These are phyloP conservation scores for Hydrotaea diabolus DNA, from an alignment of 2,888 invertebrate genomes.

Conservation along the genomic window DNA sequence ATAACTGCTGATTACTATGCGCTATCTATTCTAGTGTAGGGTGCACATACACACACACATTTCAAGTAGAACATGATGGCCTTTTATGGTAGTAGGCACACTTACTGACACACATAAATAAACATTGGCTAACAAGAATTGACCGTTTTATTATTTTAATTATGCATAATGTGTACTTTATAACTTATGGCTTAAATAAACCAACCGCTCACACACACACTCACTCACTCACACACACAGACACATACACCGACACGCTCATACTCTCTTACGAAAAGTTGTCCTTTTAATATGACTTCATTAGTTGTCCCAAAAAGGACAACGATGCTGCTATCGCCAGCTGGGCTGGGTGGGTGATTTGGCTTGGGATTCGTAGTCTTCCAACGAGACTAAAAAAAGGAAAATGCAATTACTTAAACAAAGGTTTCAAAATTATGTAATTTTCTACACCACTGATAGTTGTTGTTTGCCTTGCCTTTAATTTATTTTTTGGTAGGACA, in stretches of 20 bases:
- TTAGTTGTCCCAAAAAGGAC: slow-evolving; percentile 18
- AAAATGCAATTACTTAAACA: slow-evolving; percentile 31
- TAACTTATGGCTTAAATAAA: slow-evolving; percentile 69
- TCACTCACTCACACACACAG: slow-evolving; percentile 36
- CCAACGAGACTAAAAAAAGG: not conserved
- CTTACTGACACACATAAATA: slow-evolving; percentile 13
- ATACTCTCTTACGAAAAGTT: not conserved
- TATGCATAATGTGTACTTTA: slow-evolving; percentile 78
- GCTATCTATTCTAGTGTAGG: not conserved
- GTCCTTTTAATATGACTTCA: not conserved
- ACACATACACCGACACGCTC: not conserved
- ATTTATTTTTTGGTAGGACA: not conserved
- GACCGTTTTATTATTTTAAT: slow-evolving; percentile 77
- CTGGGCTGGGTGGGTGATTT: not conserved
- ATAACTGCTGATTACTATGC: too few species aligned
- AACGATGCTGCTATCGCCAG: not conserved
- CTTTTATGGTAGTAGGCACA: not conserved
- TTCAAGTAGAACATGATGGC: not conserved
- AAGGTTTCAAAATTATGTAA: slow-evolving; percentile 39
- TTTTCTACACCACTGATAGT: slow-evolving; percentile 33
- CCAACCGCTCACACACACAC: slow-evolving; percentile 69
- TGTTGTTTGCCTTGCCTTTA: slow-evolving; percentile 1
- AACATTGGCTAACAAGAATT: slow-evolving; percentile 70
- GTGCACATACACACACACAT: too few species aligned
- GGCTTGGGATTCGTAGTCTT: not conserved